phyloP scores from a whole-genome alignment of 2,797 vertebrate genomes.

The Cebuella pygmaea region DNA sequence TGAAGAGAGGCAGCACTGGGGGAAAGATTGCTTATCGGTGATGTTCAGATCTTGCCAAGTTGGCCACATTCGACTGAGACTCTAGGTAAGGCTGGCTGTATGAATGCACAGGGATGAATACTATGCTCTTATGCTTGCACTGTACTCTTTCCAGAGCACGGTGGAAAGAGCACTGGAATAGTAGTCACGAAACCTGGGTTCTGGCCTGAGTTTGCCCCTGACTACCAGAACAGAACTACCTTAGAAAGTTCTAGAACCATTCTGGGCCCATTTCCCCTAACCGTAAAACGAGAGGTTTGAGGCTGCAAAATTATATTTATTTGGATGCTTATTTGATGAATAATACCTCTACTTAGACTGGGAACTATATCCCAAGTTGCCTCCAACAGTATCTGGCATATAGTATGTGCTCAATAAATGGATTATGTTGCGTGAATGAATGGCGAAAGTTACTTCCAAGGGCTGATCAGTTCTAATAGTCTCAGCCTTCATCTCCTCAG shows the following conservation, averaged over 20 bases:
- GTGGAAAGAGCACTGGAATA: neutral
- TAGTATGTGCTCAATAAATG: neutral
- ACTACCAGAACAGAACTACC: conserved; percentile 5
- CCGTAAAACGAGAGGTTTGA: neutral
- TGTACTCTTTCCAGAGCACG: conserved; percentile 22
- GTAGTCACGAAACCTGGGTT: conserved; percentile 32
- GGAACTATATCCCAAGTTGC: neutral
- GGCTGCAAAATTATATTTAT: neutral
- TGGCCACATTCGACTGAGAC: neutral
- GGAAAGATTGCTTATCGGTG: neutral
- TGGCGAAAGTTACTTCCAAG: conserved; percentile 5
- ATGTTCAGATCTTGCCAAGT: conserved; percentile 46
- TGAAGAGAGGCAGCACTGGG: neutral
- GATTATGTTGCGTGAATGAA: neutral
- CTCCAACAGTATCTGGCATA: neutral
- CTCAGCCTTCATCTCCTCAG: neutral
- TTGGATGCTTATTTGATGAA: conserved; percentile 37
- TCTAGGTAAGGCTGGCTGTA: conserved; percentile 13
- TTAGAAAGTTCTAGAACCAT: neutral
- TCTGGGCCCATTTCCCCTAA: neutral
- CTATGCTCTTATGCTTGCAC: neutral
- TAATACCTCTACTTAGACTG: neutral
- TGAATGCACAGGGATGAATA: neutral
- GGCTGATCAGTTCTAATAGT: neutral
- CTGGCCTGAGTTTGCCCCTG: conserved; percentile 28